Conservation (phyloP, 2,888 invertebrate genomes). For the Micoletzkya japonica region DNA sequence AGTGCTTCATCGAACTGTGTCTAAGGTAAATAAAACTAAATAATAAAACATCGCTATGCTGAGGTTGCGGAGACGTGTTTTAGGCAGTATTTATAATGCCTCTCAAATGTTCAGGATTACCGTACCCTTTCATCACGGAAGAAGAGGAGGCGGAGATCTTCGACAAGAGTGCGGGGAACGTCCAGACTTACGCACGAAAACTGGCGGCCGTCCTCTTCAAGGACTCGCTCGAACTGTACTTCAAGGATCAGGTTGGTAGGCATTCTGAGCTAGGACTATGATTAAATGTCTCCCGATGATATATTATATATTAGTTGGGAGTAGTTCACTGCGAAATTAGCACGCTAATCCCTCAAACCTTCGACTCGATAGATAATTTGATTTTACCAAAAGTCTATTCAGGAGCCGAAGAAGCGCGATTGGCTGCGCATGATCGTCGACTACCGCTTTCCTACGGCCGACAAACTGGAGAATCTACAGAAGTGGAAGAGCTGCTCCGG, state of each 20-base stretch:
- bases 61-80: too few relatives aligned
- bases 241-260: constrained; percentile 36
- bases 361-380: not conserved
- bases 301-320: not conserved
- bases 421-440: constrained; percentile 25
- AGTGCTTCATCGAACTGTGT: too few relatives aligned
- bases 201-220: constrained; percentile 40
- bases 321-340: not conserved
- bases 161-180: constrained; percentile 35
- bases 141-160: constrained; percentile 39
- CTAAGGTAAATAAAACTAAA: too few relatives aligned
- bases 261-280: not conserved
- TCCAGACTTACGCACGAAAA: constrained; percentile 41
- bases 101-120: constrained; percentile 5
- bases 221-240: constrained; percentile 40
- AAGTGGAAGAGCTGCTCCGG: constrained; percentile 29
- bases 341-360: not conserved
- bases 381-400: not conserved
- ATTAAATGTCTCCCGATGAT: not conserved
- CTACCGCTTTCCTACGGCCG: constrained; percentile 28
- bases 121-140: constrained; percentile 43
- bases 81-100: too few relatives aligned
- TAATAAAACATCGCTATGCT: too few relatives aligned
- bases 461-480: constrained; percentile 34
- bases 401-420: constrained; percentile 23